Evolutionary conservation across 2,113 vertebrate species (phyloP), one percentile per base, ranked within the genome.

Genomic region (Phaethon lepturus): DNA sequence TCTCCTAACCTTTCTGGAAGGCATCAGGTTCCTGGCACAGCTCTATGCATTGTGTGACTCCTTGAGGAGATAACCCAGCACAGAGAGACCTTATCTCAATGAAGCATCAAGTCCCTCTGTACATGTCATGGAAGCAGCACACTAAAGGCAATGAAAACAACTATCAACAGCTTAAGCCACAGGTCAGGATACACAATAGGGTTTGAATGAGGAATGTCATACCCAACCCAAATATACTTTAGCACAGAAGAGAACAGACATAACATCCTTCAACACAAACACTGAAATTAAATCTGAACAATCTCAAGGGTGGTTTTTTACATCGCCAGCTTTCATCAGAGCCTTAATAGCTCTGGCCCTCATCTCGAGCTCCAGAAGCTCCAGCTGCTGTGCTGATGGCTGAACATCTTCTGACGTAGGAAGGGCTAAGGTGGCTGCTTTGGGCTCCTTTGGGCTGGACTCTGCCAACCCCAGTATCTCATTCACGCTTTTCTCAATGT

Each of bases 311-410:
- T 98, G 94, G 78, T 99, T 99, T 91, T 99, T 99, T 16, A 97
- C 96, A 78, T 99, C 98, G 23, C 99, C 98, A 84, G 99, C 99
- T 97, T 99, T 99, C 99, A 99, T 99, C 12, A 99, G 97, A 44
- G 99, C 99, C 95, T 99, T 99, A 94, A 99, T 99, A 60, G 99
- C 99, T 82, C 99, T 98, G 2, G 99, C 99, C 84, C 99, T 99
- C 99, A 99, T 99, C 92, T 99, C 99, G 4, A 99, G 96, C 97
- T 99, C 99, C 50, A 99, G 98, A 17, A 99, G 98, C 91, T 99
- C 99, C 96, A 99, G 98, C 87, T 99, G 99, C 90, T 99, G 99
- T 45, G 99, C 98, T 9, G 99, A 99, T 2, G 99, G 99, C 76
- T 98, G 99, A 77, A 98, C 94, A 6, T 98, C 97, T 64, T 97